These are phyloP conservation scores for Oncorhynchus gorbuscha DNA, from an alignment of 2,113 vertebrate genomes.

Conservation along the genomic window DNA sequence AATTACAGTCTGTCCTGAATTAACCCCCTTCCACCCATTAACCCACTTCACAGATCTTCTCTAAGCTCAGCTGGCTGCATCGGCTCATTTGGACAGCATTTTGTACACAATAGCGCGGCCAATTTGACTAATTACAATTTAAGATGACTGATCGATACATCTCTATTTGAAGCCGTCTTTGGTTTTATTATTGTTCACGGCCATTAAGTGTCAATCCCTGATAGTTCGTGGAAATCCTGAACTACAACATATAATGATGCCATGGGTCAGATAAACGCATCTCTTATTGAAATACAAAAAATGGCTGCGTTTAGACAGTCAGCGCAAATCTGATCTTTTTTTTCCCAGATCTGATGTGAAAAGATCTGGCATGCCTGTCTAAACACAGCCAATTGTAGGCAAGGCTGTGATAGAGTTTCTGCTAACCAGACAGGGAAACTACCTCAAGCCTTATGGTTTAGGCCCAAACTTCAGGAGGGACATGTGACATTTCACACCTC, in stretches of 20 bases:
- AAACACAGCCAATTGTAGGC: too few species aligned
- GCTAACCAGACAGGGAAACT: neutral
- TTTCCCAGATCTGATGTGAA: too few species aligned
- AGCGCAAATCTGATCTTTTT: too few species aligned
- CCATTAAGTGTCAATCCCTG: neutral
- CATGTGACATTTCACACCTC: slow-evolving; percentile 41
- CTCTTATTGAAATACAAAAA: neutral
- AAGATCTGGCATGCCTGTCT: too few species aligned
- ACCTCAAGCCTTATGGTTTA: neutral
- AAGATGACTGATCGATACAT: neutral
- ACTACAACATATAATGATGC: neutral
- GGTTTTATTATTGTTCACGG: neutral
- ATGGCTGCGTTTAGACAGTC: neutral
- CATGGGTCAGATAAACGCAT: neutral
- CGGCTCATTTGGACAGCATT: neutral
- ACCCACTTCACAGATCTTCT: neutral
- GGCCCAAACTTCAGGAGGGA: neutral
- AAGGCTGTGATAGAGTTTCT: too few species aligned
- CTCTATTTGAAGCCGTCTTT: neutral
- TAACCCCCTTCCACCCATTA: neutral
- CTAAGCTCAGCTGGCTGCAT: neutral
- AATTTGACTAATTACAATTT: neutral
- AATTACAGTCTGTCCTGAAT: neutral
- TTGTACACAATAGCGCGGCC: neutral
- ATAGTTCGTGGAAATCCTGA: neutral